Evolutionary conservation across 2,888 invertebrate species (phyloP).

Genomic region (Agonum fuliginosum): DNA sequence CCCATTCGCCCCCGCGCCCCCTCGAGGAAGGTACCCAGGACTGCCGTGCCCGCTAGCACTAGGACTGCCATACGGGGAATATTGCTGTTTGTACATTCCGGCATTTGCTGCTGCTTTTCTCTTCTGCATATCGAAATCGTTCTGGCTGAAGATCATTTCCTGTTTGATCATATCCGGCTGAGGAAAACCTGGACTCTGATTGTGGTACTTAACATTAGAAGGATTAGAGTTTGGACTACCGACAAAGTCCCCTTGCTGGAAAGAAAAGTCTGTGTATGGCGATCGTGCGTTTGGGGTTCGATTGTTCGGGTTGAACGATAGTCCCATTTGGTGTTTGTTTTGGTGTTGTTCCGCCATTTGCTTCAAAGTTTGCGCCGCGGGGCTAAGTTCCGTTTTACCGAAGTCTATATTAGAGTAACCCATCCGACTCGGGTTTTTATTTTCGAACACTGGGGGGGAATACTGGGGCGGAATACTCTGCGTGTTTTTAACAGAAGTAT

Average conservation of each 20-base stretch:
- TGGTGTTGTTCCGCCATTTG: constrained; percentile 99
- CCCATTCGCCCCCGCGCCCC: constrained; percentile 65
- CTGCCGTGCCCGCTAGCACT: constrained; percentile 77
- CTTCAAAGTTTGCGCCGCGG: constrained; percentile 95
- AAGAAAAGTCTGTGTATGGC: constrained; percentile 79
- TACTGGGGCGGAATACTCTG: constrained; percentile 68
- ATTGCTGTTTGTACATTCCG: constrained; percentile 76
- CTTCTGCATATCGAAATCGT: constrained; percentile 72
- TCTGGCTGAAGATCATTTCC: constrained; percentile 72
- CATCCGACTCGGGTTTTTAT: constrained; percentile 51
- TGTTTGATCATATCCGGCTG: constrained; percentile 76
- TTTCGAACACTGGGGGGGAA: constrained; percentile 70
- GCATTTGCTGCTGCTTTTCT: constrained; percentile 69
- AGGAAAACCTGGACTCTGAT: constrained; percentile 70
- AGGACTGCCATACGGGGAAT: constrained; percentile 81
- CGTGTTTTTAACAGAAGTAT: constrained; percentile 65
- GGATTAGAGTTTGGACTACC: constrained; percentile 72
- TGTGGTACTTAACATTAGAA: constrained; percentile 70
- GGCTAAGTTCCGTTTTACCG: constrained; percentile 81
- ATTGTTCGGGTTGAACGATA: constrained; percentile 74
- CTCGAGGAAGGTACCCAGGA: constrained; percentile 72
- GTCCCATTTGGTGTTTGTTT: constrained; percentile 85
- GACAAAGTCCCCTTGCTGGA: constrained; percentile 73
- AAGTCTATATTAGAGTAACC: constrained; percentile 69
- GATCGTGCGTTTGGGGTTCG: constrained; percentile 72